Evolutionary conservation across 2,797 vertebrate species (phyloP), one percentile per base, ranked within the genome.

Genomic region (Epinephelus coioides): DNA sequence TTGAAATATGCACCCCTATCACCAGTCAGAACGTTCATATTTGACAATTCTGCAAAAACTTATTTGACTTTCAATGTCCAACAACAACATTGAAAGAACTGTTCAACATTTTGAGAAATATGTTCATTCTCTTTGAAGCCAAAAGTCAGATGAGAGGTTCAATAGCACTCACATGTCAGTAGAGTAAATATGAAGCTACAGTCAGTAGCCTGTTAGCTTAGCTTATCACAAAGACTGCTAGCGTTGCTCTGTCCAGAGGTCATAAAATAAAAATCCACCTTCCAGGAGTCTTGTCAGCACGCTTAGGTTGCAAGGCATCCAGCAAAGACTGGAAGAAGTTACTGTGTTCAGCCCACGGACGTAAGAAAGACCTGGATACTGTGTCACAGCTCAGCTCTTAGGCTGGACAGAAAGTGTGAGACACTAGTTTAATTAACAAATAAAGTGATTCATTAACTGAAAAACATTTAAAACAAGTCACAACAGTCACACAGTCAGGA

Each of bases 41-140:
- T 62, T 50, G 68, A 55, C 46, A 38, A n/a, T 27, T 47, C 53
- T 70, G 60, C 21, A 15, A 43, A 76, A 55, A 38, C 56, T 57
- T 46, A 8, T 4, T 47, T 73, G 25, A 40, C 17, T 38, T 51
- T 27, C 5, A 19, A 34, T 18, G 8, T 60, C 11, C 47, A 34
- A 59, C 4, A 5, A 4, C 47, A 61, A 46, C 19, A 64, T 54
- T 34, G 43, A 43, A 25, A 43, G 54, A 21, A 63, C 18, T 13
- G 40, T 44, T 21, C 2, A 8, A 34, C 13, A 47, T 46, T 27
- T 30, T 44, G 8, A 34, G n/a, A 53, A 43, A 43, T 40, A 17
- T 21, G 12, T 1, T 47, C 25, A n/a, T 51, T 67, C 5, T 25
- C 46, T 44, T 51, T 51, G 23, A 18, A 23, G 53, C 47, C 1